A percentile compares a stretch with the other conserved stretches of the same genome.
Evolutionary conservation across 2,888 invertebrate genomes (phyloP).

Genomic region (Corythucha ciliata): DNA sequence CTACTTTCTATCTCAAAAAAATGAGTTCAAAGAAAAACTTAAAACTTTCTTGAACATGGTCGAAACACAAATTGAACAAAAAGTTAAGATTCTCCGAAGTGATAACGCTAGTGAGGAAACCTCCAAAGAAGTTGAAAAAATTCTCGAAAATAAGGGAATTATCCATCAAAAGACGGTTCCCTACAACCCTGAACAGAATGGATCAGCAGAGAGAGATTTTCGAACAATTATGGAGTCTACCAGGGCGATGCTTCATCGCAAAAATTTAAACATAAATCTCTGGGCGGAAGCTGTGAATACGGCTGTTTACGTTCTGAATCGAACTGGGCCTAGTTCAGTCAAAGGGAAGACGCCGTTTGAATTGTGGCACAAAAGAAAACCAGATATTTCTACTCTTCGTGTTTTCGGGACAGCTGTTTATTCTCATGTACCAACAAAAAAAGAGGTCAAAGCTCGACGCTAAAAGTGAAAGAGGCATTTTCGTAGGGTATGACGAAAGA

Average conservation of each 20-base stretch:
- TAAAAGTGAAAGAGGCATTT: no score
- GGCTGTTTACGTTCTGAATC: constrained; percentile 4
- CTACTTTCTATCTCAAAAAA: constrained; percentile 34
- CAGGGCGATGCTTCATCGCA: constrained; percentile 27
- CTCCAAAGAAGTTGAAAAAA: constrained; percentile 28
- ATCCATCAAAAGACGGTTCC: constrained; percentile 24
- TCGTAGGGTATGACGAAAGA: no score
- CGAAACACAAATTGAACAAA: constrained; percentile 36
- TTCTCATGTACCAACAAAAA: no score
- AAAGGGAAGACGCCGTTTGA: constrained; percentile 14
- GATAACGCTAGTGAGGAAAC: constrained; percentile 38
- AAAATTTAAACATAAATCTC: constrained; percentile 6
- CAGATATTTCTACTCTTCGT: no score
- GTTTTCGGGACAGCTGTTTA: no score
- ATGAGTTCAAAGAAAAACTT: constrained; percentile 11
- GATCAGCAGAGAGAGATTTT: constrained; percentile 27
- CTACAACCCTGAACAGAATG: constrained; percentile 31
- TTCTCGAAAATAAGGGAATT: no score
- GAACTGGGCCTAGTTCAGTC: constrained; percentile 7
- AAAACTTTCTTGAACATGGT: constrained; percentile 22
- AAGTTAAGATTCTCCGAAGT: constrained; percentile 36
- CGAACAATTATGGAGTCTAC: constrained; percentile 31
- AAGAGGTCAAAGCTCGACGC: no score
- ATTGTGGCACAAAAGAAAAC: constrained; percentile 1
- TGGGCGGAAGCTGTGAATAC: constrained; percentile 16